These are phyloP conservation scores for Geophilus truncorum DNA, from an alignment of 2,888 invertebrate genomes.

Conservation along the genomic window DNA sequence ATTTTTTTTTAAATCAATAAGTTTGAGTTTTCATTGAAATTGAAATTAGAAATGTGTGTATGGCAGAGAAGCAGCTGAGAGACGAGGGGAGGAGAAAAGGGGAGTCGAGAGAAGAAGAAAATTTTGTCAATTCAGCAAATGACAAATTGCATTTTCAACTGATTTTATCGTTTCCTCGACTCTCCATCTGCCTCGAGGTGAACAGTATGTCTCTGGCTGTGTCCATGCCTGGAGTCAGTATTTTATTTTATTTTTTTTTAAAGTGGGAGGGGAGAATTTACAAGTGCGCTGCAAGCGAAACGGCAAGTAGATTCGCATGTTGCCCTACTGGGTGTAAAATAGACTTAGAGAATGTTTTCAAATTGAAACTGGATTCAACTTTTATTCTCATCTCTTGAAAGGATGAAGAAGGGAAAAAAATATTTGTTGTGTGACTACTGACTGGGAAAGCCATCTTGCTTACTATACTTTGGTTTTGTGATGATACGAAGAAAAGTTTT, in stretches of 20 bases:
- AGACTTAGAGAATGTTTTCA: background rate
- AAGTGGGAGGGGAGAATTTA: background rate
- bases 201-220: background rate
- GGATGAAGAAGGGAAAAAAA: background rate
- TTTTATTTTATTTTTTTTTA: background rate
- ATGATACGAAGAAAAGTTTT: background rate
- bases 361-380: slow-evolving; percentile 8
- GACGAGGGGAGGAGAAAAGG: too few species aligned
- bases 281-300: background rate
- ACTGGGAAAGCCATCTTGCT: background rate
- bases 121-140: slow-evolving; percentile 23
- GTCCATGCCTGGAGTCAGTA: background rate
- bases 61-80: slow-evolving; percentile 1
- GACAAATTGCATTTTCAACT: slow-evolving; percentile 25
- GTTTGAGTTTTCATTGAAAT: background rate
- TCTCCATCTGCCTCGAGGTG: slow-evolving; percentile 3
- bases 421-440: background rate
- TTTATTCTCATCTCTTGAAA: background rate
- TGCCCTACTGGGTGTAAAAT: background rate
- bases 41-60: background rate
- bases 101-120: too few species aligned
- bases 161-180: slow-evolving; percentile 27
- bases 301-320: background rate
- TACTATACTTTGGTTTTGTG: background rate
- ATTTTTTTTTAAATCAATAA: background rate